Evolutionary conservation across 1,140 invertebrate genomes (phyloP).

Genomic region (Pseudoatta argentina): DNA sequence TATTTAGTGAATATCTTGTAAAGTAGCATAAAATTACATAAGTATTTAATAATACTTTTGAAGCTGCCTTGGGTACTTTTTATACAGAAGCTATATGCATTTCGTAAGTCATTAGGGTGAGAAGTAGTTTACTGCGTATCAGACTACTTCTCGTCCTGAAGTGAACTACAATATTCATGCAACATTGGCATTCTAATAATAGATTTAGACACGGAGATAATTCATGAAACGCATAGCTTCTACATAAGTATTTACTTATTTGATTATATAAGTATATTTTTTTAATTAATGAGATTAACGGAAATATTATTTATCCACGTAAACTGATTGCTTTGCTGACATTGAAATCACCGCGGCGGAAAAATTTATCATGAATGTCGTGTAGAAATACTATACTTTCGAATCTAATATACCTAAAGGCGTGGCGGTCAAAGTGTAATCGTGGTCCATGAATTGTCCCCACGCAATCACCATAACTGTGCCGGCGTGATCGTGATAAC

Average conservation of each 20-base stretch:
- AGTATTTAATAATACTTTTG: neutral
- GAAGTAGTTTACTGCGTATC: too few species aligned
- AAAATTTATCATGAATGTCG: neutral
- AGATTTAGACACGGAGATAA: too few species aligned
- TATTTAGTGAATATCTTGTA: neutral
- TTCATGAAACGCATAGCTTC: too few species aligned
- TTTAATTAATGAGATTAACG: neutral
- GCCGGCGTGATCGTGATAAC: conserved; percentile 96
- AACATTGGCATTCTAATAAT: too few species aligned
- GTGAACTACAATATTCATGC: too few species aligned
- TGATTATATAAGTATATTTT: neutral
- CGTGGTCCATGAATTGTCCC: conserved; percentile 98
- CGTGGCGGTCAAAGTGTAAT: conserved; percentile 95
- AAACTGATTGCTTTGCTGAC: neutral
- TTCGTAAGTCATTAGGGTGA: too few species aligned
- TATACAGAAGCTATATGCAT: too few species aligned
- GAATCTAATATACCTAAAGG: conserved; percentile 89
- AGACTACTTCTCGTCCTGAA: too few species aligned
- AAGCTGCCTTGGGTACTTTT: too few species aligned
- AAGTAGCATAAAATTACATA: neutral
- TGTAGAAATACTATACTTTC: neutral
- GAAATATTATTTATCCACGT: neutral
- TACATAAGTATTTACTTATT: neutral
- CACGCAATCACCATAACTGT: conserved; percentile 97
- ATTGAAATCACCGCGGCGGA: neutral